Conservation (phyloP, 2,888 invertebrate genomes). For the Papilio elwesi region DNA sequence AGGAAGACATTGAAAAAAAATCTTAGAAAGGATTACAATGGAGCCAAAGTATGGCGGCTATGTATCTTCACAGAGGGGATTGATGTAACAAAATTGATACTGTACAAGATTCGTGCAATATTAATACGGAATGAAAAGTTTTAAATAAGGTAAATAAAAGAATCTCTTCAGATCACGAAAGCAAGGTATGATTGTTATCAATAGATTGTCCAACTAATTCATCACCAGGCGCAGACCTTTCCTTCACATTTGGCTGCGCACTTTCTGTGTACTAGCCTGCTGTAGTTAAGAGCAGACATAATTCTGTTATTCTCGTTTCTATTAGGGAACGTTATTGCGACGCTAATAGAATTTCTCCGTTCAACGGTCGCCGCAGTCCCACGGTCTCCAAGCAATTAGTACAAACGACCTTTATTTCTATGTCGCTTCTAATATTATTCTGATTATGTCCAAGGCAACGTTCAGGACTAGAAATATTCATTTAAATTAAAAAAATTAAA, state of each 20-base stretch:
- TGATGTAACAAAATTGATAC: too few species aligned
- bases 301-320: conserved; percentile 10
- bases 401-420: conserved; percentile 76
- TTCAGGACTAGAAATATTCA: background rate
- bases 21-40: too few species aligned
- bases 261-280: background rate
- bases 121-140: too few species aligned
- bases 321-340: conserved; percentile 18
- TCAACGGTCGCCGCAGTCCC: conserved; percentile 70
- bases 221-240: too few species aligned
- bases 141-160: too few species aligned
- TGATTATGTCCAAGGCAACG: background rate
- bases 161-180: too few species aligned
- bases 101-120: too few species aligned
- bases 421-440: conserved; percentile 51
- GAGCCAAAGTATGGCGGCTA: too few species aligned
- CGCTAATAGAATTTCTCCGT: conserved; percentile 59
- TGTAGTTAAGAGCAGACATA: background rate
- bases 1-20: background rate
- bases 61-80: too few species aligned
- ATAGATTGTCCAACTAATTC: too few species aligned
- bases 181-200: too few species aligned
- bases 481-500: background rate
- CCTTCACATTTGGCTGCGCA: background rate
- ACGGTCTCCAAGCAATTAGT: conserved; percentile 79